Evolutionary conservation across 2,797 vertebrate species (phyloP).

Genomic region (Percopsis omiscomaycus): DNA sequence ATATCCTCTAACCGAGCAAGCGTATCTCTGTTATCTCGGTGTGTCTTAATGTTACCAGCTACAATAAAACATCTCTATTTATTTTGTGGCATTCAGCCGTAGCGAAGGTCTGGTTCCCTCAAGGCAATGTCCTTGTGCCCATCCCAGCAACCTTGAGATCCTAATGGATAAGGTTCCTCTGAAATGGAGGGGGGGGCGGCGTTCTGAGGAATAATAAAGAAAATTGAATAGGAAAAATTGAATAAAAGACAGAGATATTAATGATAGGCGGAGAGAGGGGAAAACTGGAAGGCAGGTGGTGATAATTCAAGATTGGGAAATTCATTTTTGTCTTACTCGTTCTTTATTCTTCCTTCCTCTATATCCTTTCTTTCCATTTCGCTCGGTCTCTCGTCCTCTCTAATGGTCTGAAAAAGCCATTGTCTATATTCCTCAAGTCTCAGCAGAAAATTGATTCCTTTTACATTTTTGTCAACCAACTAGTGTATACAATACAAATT

Average conservation of each 20-base stretch:
- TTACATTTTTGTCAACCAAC: conserved; percentile 16
- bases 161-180: conserved; percentile 67
- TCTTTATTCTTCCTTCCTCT: not conserved
- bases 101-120: conserved; percentile 34
- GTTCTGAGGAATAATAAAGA: conserved; percentile 40
- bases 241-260: conserved; percentile 64
- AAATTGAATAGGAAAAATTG: conserved; percentile 52
- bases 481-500: not conserved
- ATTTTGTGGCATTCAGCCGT: conserved; percentile 61
- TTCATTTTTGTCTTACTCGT: conserved; percentile 16
- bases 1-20: conserved; percentile 34
- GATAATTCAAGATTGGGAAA: conserved; percentile 55
- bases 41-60: conserved; percentile 58
- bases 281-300: conserved; percentile 31
- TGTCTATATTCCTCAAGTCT: conserved; percentile 31
- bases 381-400: conserved; percentile 15
- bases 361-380: not conserved
- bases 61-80: conserved; percentile 65
- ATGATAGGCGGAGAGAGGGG: conserved; percentile 51
- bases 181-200: not conserved
- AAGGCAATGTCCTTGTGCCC: conserved; percentile 62
- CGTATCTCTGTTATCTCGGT: conserved; percentile 62
- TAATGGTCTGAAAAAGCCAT: conserved; percentile 16
- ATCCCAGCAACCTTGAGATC: conserved; percentile 69
- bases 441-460: conserved; percentile 38